Percentiles rank a stretch among this genome's conserved stretches.
Conservation (phyloP, 2,113 vertebrate genomes). For the Ailurus styani region DNA sequence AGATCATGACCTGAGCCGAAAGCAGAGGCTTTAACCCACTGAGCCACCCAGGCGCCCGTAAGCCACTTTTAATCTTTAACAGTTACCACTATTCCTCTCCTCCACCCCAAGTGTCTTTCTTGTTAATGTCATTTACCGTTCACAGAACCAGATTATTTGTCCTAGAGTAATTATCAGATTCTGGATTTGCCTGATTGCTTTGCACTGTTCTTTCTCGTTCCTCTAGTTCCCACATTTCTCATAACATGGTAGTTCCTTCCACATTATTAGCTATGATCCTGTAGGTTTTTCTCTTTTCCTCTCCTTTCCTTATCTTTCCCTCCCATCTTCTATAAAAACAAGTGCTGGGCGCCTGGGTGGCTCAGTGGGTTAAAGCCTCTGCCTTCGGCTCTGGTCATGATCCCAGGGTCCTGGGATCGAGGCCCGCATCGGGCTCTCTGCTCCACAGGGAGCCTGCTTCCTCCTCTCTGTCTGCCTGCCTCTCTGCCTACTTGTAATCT, state of each 20-base stretch:
- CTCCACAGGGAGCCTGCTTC: too few relatives aligned
- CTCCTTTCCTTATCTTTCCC: background rate
- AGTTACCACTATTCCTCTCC: background rate
- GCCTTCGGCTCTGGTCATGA: too few relatives aligned
- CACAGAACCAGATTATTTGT: background rate
- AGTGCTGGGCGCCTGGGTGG: background rate
- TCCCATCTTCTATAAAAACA: background rate
- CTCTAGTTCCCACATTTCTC: background rate
- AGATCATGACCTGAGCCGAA: too few relatives aligned
- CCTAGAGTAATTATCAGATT: background rate
- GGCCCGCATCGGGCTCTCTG: too few relatives aligned
- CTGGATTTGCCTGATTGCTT: background rate
- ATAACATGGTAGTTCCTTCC: background rate
- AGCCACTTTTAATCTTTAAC: background rate
- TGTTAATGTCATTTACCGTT: background rate
- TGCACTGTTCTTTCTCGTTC: background rate
- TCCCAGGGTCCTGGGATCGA: too few relatives aligned
- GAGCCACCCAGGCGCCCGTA: too few relatives aligned
- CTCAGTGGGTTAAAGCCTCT: too few relatives aligned
- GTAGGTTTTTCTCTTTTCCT: background rate
- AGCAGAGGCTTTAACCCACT: too few relatives aligned
- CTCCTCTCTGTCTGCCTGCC: too few relatives aligned
- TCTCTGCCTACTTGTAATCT: too few relatives aligned
- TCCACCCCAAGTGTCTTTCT: background rate
- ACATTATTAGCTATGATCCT: background rate